Evolutionary conservation across 2,888 invertebrate species (phyloP).

Genomic region (Epinotia brunnichana): DNA sequence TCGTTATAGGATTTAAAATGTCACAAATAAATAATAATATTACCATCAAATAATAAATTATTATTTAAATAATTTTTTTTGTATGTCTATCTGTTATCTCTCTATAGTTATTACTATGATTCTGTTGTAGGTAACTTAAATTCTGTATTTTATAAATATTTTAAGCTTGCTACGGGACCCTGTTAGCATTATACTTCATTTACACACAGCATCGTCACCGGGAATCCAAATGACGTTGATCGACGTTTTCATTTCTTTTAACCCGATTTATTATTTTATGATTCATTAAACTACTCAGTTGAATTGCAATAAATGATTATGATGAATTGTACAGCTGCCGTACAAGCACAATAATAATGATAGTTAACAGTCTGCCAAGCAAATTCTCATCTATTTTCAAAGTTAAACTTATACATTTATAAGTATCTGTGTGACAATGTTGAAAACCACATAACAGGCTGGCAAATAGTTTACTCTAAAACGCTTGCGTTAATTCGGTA

Average conservation of each 20-base stretch:
- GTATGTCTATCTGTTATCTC: not conserved
- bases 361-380: not conserved
- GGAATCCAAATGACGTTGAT: conserved; percentile 26
- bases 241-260: conserved; percentile 21
- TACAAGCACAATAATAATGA: not conserved
- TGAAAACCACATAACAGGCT: not conserved
- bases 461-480: conserved; percentile 6
- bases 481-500: conserved; percentile 1
- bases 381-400: not conserved
- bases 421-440: conserved; percentile 6
- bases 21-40: not conserved
- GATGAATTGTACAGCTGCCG: not conserved
- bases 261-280: not conserved
- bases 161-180: not conserved
- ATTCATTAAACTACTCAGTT: conserved; percentile 5
- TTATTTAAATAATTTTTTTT: not conserved
- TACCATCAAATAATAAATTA: not conserved
- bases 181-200: not conserved
- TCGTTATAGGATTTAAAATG: not conserved
- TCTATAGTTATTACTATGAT: not conserved
- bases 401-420: not conserved
- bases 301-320: not conserved
- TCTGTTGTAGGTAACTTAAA: not conserved
- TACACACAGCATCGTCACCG: not conserved
- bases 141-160: not conserved